phyloP scores from a whole-genome alignment of 2,797 vertebrate species.

The Bufotes viridis region DNA sequence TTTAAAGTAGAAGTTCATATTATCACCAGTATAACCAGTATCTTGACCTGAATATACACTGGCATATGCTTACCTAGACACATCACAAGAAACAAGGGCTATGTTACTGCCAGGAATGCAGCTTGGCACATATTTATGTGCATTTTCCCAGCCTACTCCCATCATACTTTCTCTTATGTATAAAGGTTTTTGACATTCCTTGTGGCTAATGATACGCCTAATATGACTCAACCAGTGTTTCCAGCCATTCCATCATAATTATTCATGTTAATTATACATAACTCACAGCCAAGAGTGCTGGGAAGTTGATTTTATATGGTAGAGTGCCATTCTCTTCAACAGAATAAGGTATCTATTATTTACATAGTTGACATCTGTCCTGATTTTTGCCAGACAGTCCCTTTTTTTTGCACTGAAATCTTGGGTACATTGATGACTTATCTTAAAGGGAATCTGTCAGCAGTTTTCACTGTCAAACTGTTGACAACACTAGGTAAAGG shows the following conservation, averaged over 20 bases:
- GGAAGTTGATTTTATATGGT: background rate
- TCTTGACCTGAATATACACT: slow-evolving; percentile 40
- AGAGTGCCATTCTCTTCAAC: background rate
- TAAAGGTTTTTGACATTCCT: slow-evolving; percentile 29
- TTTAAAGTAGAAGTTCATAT: background rate
- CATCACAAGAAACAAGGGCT: background rate
- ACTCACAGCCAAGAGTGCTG: background rate
- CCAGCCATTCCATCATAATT: slow-evolving; percentile 40
- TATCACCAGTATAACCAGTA: background rate
- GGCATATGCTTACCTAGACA: background rate
- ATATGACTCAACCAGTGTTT: slow-evolving; percentile 40
- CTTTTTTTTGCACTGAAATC: no score
- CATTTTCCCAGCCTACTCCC: slow-evolving; percentile 58
- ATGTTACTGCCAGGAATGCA: slow-evolving; percentile 13
- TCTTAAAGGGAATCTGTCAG: no score
- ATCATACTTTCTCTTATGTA: slow-evolving; percentile 12
- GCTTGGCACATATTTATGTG: slow-evolving; percentile 9
- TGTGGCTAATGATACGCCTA: slow-evolving; percentile 22
- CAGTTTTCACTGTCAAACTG: no score
- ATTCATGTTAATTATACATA: slow-evolving; percentile 5
- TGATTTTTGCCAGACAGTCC: background rate
- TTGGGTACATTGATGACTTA: no score
- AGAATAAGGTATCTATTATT: background rate
- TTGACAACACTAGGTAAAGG: no score
- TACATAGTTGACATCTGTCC: background rate